Evolutionary conservation across 2,797 vertebrate species (phyloP).

Genomic region (Artibeus jamaicensis): DNA sequence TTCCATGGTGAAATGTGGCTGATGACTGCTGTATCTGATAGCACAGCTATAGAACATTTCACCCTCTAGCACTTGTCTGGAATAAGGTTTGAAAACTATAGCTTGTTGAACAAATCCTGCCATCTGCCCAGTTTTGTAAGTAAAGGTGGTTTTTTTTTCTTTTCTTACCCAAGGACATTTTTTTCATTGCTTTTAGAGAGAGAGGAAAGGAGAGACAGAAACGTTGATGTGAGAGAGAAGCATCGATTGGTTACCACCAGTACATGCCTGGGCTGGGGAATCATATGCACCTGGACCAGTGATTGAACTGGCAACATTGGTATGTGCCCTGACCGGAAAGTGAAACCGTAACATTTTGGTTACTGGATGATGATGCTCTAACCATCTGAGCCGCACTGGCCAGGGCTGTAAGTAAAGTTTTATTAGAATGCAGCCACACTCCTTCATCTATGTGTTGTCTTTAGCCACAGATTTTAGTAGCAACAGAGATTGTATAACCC

Average conservation of each 20-base stretch:
- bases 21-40: neutral
- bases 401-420: constrained; percentile 14
- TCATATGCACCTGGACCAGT: neutral
- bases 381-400: neutral
- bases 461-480: neutral
- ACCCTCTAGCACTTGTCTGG: neutral
- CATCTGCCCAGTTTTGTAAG: neutral
- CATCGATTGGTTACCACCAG: neutral
- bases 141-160: neutral
- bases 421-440: neutral
- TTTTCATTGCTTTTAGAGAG: neutral
- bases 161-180: neutral
- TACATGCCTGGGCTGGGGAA: neutral
- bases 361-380: neutral
- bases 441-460: neutral
- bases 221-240: neutral
- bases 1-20: neutral
- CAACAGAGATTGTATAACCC: neutral
- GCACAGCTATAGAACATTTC: neutral
- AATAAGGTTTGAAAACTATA: neutral
- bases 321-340: neutral
- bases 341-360: neutral
- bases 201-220: neutral
- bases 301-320: neutral
- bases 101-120: neutral